Conservation (phyloP, 2,888 invertebrate species). For the Margaritifera margaritifera region DNA sequence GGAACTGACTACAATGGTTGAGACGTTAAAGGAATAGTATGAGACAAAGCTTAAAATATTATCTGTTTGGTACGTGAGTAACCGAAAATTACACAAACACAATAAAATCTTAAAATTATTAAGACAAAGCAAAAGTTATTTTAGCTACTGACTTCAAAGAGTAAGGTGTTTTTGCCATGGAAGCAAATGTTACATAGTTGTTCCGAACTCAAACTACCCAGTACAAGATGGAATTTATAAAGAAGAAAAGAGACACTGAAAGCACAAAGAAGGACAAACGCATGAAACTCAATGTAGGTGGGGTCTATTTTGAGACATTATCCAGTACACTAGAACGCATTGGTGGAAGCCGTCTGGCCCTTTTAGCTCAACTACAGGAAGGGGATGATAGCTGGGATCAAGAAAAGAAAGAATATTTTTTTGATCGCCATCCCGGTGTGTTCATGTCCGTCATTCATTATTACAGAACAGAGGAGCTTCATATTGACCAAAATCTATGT, state of each 20-base stretch:
- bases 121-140: too few relatives aligned
- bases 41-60: too few relatives aligned
- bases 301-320: conserved; percentile 64
- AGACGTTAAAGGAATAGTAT: too few relatives aligned
- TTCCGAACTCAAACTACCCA: too few relatives aligned
- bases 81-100: too few relatives aligned
- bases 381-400: conserved; percentile 66
- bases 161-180: too few relatives aligned
- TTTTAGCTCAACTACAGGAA: conserved; percentile 59
- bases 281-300: conserved; percentile 66
- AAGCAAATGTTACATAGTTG: too few relatives aligned
- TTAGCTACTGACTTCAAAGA: too few relatives aligned
- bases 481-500: conserved; percentile 68
- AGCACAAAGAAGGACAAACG: conserved; percentile 38
- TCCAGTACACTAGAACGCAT: conserved; percentile 55
- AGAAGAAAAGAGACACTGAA: conserved; percentile 28
- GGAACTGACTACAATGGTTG: too few relatives aligned
- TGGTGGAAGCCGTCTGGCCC: conserved; percentile 65
- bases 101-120: too few relatives aligned
- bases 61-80: too few relatives aligned
- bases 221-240: conserved; percentile 45
- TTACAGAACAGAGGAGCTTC: conserved; percentile 68
- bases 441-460: conserved; percentile 67
- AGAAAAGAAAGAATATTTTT: conserved; percentile 65
- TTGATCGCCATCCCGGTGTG: conserved; percentile 68